phyloP scores from a whole-genome alignment of 2,113 vertebrate species.

The Setophaga petechia region DNA sequence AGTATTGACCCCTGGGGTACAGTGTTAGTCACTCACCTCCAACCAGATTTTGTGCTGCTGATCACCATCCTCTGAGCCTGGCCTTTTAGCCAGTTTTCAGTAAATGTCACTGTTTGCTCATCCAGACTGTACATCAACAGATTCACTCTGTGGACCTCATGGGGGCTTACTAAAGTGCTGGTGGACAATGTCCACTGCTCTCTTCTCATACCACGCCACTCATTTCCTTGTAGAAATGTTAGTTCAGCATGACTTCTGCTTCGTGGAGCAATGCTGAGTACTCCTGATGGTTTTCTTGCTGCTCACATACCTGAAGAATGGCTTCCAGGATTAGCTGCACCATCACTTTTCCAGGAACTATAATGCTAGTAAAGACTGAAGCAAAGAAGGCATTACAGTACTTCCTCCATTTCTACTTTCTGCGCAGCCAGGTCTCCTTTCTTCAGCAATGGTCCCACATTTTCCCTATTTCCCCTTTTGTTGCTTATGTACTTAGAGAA shows the following conservation, averaged over 20 bases:
- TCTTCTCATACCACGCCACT: neutral
- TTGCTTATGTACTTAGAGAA: neutral
- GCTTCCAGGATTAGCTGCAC: neutral
- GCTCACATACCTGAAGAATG: neutral
- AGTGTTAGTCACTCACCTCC: fast-evolving
- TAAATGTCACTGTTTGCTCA: neutral
- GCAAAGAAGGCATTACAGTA: neutral
- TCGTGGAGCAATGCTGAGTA: neutral
- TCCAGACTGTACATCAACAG: neutral
- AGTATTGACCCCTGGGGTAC: neutral
- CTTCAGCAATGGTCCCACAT: neutral
- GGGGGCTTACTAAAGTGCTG: neutral
- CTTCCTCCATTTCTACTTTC: neutral
- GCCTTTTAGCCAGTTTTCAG: neutral
- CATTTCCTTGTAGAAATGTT: neutral
- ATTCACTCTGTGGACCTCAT: neutral
- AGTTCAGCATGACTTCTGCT: neutral
- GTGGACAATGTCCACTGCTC: neutral
- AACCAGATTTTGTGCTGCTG: fast-evolving
- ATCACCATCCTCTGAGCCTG: neutral
- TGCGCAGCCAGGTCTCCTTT: neutral
- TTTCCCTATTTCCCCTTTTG: neutral
- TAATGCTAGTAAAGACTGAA: neutral
- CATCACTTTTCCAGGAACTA: neutral
- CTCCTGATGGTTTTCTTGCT: neutral